These are phyloP conservation scores for Agonopterix arenella DNA, from an alignment of 2,888 invertebrate genomes.

Conservation along the genomic window DNA sequence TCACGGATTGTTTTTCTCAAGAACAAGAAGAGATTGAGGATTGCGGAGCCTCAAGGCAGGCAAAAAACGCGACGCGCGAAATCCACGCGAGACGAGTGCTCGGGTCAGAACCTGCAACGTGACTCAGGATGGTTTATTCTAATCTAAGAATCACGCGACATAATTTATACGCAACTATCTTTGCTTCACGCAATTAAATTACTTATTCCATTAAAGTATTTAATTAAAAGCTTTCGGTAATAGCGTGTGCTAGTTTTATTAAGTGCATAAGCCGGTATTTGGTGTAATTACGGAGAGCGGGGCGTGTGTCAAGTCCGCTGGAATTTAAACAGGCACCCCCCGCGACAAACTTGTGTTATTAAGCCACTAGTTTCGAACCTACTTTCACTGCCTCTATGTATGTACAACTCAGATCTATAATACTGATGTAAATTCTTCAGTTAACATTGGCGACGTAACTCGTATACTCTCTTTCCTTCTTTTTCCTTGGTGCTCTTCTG, in stretches of 20 bases:
- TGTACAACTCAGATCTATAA: neutral
- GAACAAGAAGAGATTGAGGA: no score
- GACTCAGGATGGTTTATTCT: no score
- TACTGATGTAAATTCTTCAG: neutral
- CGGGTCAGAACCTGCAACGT: no score
- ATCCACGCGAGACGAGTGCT: no score
- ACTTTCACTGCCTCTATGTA: slow-evolving; percentile 32
- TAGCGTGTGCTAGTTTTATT: slow-evolving; percentile 22
- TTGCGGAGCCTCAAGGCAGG: no score
- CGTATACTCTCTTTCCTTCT: no score
- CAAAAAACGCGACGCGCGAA: no score
- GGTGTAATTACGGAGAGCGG: slow-evolving; percentile 54
- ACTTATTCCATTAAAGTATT: neutral
- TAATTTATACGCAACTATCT: no score
- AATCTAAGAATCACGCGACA: no score
- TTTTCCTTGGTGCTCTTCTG: no score
- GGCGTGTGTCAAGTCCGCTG: slow-evolving; percentile 26
- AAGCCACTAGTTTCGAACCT: slow-evolving; percentile 49
- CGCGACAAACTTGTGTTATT: slow-evolving; percentile 59
- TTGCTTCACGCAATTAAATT: neutral
- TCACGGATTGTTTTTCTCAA: no score
- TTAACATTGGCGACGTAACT: no score
- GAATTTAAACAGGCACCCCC: slow-evolving; percentile 48
- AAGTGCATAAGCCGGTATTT: slow-evolving; percentile 53
- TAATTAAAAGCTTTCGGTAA: slow-evolving; percentile 8